Evolutionary conservation across 53 echinoderm and acorn worm species (phyloP).

Genomic region (Echinometra lucunter): DNA sequence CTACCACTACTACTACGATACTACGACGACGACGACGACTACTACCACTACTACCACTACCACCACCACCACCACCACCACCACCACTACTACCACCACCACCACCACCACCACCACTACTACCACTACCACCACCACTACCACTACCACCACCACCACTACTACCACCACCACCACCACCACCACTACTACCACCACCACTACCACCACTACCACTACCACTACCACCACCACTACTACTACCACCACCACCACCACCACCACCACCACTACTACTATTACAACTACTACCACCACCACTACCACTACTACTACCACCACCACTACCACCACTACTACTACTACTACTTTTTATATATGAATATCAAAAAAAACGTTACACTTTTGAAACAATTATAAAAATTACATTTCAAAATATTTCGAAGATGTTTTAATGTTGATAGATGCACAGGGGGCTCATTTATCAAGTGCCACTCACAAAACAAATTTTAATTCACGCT

Average conservation of each 20-base stretch:
- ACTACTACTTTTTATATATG: no score
- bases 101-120: background rate
- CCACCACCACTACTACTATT: background rate
- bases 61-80: no score
- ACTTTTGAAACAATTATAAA: no score
- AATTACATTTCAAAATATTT: no score
- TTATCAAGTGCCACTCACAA: no score
- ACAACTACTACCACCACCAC: background rate
- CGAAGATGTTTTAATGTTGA: no score
- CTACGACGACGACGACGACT: no score
- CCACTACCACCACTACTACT: background rate
- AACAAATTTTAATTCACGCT: no score
- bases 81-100: background rate
- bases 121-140: background rate
- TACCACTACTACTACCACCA: background rate
- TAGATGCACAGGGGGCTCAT: no score
- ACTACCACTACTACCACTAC: no score
- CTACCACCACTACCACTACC: background rate
- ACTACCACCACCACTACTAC: background rate
- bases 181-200: background rate
- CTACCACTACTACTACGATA: no score
- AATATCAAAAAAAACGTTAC: no score
- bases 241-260: background rate
- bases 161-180: background rate
- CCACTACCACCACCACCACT: background rate